phyloP scores from a whole-genome alignment of 35 echinoderm and acorn worm species.

The Ophioderma brevispina region DNA sequence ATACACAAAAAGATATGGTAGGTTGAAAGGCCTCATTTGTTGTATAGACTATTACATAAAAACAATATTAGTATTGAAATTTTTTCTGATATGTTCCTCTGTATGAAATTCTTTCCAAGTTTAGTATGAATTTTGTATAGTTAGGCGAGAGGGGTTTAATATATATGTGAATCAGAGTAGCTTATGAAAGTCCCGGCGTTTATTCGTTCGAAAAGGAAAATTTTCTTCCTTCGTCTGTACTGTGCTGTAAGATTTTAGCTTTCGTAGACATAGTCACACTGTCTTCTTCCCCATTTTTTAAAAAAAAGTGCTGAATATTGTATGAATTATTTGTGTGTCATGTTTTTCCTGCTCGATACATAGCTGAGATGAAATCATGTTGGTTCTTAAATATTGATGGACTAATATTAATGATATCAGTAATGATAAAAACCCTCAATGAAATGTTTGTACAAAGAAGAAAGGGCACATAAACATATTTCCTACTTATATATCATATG shows the following conservation, averaged over 20 bases:
- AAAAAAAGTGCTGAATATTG: slow-evolving; percentile 54
- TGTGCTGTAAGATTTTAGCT: slow-evolving; percentile 59
- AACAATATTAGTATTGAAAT: slow-evolving; percentile 49
- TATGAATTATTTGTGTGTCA: slow-evolving; percentile 55
- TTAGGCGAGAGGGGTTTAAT: slow-evolving; percentile 39
- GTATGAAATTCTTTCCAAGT: slow-evolving; percentile 40
- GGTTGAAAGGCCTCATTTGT: slow-evolving; percentile 36
- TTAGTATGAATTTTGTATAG: slow-evolving; percentile 55
- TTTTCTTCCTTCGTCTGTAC: slow-evolving; percentile 43
- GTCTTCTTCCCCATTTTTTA: slow-evolving; percentile 49
- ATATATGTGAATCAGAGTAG: slow-evolving; percentile 28
- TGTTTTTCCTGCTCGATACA: slow-evolving; percentile 38
- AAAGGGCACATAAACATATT: slow-evolving; percentile 59
- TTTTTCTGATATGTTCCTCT: slow-evolving; percentile 3
- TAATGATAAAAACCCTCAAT: slow-evolving; percentile 24
- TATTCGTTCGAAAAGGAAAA: slow-evolving; percentile 17
- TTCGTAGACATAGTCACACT: slow-evolving; percentile 26
- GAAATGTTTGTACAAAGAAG: slow-evolving; percentile 80
- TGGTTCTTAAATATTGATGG: slow-evolving; percentile 47
- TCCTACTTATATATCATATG: slow-evolving; percentile 83
- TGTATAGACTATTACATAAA: slow-evolving; percentile 64
- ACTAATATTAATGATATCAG: slow-evolving; percentile 45
- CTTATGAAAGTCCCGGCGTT: slow-evolving; percentile 7
- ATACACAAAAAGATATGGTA: slow-evolving; percentile 53
- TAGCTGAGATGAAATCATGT: slow-evolving; percentile 26